These are phyloP conservation scores for Saccopteryx leptura DNA, from an alignment of 2,113 vertebrate genomes.

Conservation along the genomic window DNA sequence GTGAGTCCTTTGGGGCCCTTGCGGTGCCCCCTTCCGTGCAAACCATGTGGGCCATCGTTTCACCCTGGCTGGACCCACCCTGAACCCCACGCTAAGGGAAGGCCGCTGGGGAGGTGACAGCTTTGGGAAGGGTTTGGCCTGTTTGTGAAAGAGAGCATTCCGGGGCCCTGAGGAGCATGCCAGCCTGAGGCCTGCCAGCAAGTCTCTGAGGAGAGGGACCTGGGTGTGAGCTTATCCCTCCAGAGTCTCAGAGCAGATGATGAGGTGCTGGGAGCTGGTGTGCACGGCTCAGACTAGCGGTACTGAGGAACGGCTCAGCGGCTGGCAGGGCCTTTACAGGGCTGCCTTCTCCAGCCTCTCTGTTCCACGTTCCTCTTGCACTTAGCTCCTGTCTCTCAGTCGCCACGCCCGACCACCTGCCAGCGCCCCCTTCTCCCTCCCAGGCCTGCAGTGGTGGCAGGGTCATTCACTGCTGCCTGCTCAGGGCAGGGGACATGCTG, in stretches of 20 bases:
- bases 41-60: too few relatives aligned
- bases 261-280: accelerated
- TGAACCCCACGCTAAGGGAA: not conserved
- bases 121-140: not conserved
- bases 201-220: not conserved
- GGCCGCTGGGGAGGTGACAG: too few relatives aligned
- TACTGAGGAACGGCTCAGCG: not conserved
- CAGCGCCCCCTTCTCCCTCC: too few relatives aligned
- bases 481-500: not conserved
- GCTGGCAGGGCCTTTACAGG: not conserved
- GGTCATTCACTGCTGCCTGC: not conserved
- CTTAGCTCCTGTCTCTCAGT: accelerated
- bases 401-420: too few relatives aligned
- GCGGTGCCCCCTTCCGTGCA: not conserved
- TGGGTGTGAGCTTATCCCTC: not conserved
- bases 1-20: too few relatives aligned
- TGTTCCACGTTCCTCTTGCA: too few relatives aligned
- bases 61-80: not conserved
- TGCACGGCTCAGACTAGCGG: accelerated
- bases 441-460: not conserved
- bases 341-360: not conserved
- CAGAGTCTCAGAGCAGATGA: accelerated
- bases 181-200: not conserved
- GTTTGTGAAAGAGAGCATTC: too few relatives aligned
- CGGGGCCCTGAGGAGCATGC: not conserved